A percentile compares a stretch with the other conserved stretches of the same genome.
These are phyloP conservation scores for Conchocele bisecta DNA, from an alignment of 2,888 invertebrate genomes.

Conservation along the genomic window DNA sequence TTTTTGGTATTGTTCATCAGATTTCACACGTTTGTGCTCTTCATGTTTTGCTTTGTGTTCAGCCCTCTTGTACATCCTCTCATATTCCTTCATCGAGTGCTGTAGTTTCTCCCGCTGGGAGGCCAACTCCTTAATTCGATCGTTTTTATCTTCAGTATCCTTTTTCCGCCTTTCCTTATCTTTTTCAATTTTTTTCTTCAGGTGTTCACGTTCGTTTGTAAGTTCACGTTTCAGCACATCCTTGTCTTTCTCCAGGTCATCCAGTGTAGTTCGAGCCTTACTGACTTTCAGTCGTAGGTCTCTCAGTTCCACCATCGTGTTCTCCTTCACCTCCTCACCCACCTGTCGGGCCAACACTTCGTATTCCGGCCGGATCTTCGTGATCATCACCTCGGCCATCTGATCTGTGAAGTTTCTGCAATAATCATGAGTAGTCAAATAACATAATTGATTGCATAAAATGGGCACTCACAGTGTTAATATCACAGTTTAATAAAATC, in stretches of 20 bases:
- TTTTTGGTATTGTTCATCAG: constrained; percentile 28
- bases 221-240: constrained; percentile 17
- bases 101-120: constrained; percentile 31
- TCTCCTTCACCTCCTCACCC: constrained; percentile 22
- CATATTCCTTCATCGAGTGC: constrained; percentile 30
- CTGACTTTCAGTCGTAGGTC: constrained; percentile 22
- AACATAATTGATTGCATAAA: too few relatives aligned
- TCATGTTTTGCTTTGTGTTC: constrained; percentile 38
- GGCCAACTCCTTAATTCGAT: constrained; percentile 36
- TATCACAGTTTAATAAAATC: too few relatives aligned
- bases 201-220: constrained; percentile 29
- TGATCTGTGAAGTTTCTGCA: constrained; percentile 32
- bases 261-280: constrained; percentile 18
- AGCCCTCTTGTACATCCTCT: constrained; percentile 27
- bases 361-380: constrained; percentile 29
- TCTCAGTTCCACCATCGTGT: constrained; percentile 25
- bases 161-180: constrained; percentile 30
- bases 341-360: constrained; percentile 28
- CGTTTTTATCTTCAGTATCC: constrained; percentile 37
- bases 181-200: constrained; percentile 40
- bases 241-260: constrained; percentile 22
- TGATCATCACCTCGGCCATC: constrained; percentile 33
- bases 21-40: constrained; percentile 36
- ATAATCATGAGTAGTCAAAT: too few relatives aligned
- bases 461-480: too few relatives aligned